Evolutionary conservation across 35 echinoderm and acorn worm genomes (phyloP), one percentile per base, ranked within the genome.

Genomic region (Apostichopus parvimensis): DNA sequence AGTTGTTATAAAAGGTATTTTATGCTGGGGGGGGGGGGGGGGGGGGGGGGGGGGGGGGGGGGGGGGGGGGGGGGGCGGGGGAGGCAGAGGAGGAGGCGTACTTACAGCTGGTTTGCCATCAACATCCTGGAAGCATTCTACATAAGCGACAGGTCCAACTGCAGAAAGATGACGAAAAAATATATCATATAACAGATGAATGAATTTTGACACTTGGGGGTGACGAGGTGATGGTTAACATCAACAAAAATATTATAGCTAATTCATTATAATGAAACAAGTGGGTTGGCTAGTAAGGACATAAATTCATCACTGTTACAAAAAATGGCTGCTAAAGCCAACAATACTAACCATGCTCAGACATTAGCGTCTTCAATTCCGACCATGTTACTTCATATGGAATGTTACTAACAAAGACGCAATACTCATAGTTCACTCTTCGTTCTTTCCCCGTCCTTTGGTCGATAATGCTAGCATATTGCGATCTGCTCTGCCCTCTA

Each of bases 321-420:
- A 61, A 61, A 61, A 61, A 61, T 8, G 12, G 12, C 7, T 61
- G 12, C 6, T 61, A 12, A 1, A 12, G 12, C 58, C 58, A 61
- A 61, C 34, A 80, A 9, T 66, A 75, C 68, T 93, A 54, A 98
- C 97, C 94, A 80, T 96, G 82, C 73, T 93, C 84, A 56, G 89
- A 93, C 57, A 98, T 89, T 9, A 94, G 20, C 9, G 92, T 92
- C 88, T 98, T 98, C 25, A 98, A 76, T 28, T 98, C 94, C 64
- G 92, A 93, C 97, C 97, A 98, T 64, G 86, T 95, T 23, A 98
- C 86, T 71, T 98, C 95, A 88, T 96, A 98, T 53, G 93, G 91
- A 88, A 98, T 90, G 78, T 98, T 98, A 80, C 97, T 98, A 80
- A 98, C 93, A 92, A 96, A 98, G 25, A 98, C 97, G 72, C 92